A percentile compares a stretch with the other conserved stretches of the same genome.
Conservation (phyloP, 2,888 invertebrate genomes). For the Autographa pulchrina region DNA sequence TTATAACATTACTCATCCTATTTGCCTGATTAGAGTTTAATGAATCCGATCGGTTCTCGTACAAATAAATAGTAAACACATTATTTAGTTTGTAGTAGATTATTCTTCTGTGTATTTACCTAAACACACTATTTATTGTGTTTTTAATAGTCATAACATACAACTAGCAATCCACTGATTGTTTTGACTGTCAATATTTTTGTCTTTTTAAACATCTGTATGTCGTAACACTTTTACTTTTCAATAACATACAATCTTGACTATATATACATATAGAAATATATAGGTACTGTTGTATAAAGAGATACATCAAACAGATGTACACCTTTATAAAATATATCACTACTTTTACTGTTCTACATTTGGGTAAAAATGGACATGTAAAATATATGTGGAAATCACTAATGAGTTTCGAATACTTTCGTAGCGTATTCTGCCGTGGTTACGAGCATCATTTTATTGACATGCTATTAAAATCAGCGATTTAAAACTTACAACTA, state of each 20-base stretch:
- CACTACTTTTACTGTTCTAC: not conserved
- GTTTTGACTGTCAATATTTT: too few species aligned
- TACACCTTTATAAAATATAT: not conserved
- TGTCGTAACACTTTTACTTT: too few species aligned
- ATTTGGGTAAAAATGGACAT: not conserved
- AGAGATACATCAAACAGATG: not conserved
- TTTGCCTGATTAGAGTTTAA: not conserved
- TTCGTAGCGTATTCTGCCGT: not conserved
- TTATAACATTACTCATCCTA: slow-evolving; percentile 1
- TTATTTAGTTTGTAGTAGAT: too few species aligned
- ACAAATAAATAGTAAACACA: too few species aligned
- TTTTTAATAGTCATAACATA: too few species aligned
- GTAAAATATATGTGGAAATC: not conserved
- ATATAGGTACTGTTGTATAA: not conserved
- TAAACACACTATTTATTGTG: too few species aligned
- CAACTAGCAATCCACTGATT: too few species aligned
- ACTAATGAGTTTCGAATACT: slow-evolving; percentile 4
- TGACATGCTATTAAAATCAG: not conserved
- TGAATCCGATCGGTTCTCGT: not conserved
- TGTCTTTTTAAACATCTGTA: too few species aligned
- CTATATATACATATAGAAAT: too few species aligned
- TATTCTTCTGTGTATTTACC: too few species aligned
- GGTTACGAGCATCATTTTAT: not conserved
- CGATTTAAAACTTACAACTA: not conserved
- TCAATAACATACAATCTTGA: too few species aligned